Evolutionary conservation across 1,140 invertebrate genomes (phyloP), one percentile per base, ranked within the genome.

Genomic region (Piezodorus guildinii): DNA sequence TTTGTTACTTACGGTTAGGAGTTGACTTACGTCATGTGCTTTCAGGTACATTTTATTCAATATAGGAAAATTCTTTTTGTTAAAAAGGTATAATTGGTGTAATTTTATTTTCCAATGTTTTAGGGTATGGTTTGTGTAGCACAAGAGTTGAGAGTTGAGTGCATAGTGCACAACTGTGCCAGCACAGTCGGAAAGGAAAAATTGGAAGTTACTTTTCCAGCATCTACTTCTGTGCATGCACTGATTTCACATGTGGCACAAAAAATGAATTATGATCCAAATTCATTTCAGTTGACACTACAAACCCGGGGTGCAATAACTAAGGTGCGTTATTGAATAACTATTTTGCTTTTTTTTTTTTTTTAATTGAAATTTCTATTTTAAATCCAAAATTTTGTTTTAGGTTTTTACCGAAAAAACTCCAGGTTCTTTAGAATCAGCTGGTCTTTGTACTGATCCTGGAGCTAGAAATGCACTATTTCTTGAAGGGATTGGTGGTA

Each of bases 51-150:
- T 10, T 6, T 46, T 62, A 60, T 17, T 25, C 30, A 39, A 9
- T 27, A 61, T 30, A 43, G 25, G 17, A 17, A 14, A 10, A 19
- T 43, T 61, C 1, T 16, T 23, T 45, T 15, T 1, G 12, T 8
- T 43, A 5, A n/a, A 25, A 34, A 44, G n/a, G 27, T 34, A n/a
- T 17, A 61, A 39, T 61, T 1, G 19, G 10, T 43, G 8, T 14
- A 23, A 61, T 9, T n/a, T 17, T 21, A 62, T 62, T 43, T 63
- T 45, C 39, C 62, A 34, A n/a, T 25, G 27, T 62, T 66, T 51
- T 51, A 69, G 68, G 62, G 63, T n/a, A 69, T 69, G 68, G 68
- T 69, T 43, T 68, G 64, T 60, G 61, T 66, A 12, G 61, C 60
- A 6, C 43, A 64, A 6, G 61, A 67, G 43, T 21, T 56, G 14